These are phyloP conservation scores for Leiothrix lutea DNA, from an alignment of 2,113 vertebrate genomes.

Conservation along the genomic window DNA sequence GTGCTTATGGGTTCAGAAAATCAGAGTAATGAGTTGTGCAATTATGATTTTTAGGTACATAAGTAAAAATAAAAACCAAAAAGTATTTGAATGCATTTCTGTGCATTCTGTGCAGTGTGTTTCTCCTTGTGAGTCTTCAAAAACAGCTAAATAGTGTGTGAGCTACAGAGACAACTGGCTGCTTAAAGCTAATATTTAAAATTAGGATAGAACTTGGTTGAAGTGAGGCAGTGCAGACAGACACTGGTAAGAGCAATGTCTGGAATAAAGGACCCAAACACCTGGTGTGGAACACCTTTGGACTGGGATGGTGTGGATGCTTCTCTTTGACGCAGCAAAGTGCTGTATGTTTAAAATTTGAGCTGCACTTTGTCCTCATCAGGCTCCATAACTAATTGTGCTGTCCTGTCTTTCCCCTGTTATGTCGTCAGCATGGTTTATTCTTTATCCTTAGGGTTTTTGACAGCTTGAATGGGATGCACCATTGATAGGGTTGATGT, in stretches of 20 bases:
- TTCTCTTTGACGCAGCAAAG: not conserved
- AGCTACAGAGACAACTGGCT: not conserved
- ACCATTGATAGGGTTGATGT: not conserved
- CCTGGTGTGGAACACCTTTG: not conserved
- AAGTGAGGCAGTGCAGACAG: not conserved
- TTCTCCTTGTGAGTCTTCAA: not conserved
- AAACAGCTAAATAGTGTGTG: not conserved
- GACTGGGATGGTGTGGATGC: not conserved
- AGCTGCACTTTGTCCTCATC: not conserved
- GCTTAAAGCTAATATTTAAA: not conserved
- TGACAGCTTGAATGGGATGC: not conserved
- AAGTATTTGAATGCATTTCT: not conserved
- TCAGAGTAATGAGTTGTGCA: not conserved
- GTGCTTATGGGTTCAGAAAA: not conserved
- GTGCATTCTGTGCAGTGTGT: no score
- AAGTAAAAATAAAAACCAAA: not conserved
- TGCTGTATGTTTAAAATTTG: not conserved
- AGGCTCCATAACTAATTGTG: not conserved
- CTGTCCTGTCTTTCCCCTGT: not conserved
- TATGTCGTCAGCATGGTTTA: not conserved
- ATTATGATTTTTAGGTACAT: not conserved
- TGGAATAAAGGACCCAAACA: not conserved
- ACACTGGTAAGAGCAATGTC: not conserved
- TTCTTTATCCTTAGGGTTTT: not conserved
- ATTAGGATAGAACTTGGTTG: not conserved